Evolutionary conservation across 2,888 invertebrate species (phyloP), one percentile per base, ranked within the genome.

Genomic region (Eremobia ochroleuca): DNA sequence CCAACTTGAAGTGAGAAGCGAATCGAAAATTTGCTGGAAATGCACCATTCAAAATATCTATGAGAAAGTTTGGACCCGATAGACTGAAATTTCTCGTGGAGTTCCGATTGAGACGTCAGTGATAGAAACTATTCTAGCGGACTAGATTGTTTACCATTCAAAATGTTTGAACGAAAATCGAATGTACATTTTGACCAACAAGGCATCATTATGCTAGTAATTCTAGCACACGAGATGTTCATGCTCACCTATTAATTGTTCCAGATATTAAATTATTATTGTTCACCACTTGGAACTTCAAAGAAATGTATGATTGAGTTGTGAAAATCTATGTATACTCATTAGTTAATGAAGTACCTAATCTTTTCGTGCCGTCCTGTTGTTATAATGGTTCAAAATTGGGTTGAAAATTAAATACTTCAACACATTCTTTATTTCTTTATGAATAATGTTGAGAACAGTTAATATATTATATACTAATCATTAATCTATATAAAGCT

Each of bases 71-170:
- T 85, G 78, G 74, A 79, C 75, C 70, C 74, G 85, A 90, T 88
- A 85, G 81, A 86, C 88, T 85, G 76, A 86, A 89, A 88, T 89
- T 87, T 85, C 85, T 81, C 84, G 76, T 68, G 43, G 82, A 90
- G 80, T 90, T 87, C 75, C 81, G 80, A 88, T 84, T 79, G 89
- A 83, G 86, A 87, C 73, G 79, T 87, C 82, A 85, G 73, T 77
- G 85, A 87, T 87, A 83, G 68, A 82, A 85, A 81, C 75, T 84
- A 78, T 79, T 82, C 70, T 71, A 82, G 74, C 62, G 31, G 62
- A 80, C 55, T 62, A 73, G 66, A 77, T 71, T 65, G 72, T 59
- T 46, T 58, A 67, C 67, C 65, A 70, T 73, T 75, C 49, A 31
- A 28, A 66, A 66, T 65, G 61, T 75, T 79, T 46, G 49, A 66